Evolutionary conservation across 64 coral and sea anemone species (phyloP).

Genomic region (Montipora sp.): DNA sequence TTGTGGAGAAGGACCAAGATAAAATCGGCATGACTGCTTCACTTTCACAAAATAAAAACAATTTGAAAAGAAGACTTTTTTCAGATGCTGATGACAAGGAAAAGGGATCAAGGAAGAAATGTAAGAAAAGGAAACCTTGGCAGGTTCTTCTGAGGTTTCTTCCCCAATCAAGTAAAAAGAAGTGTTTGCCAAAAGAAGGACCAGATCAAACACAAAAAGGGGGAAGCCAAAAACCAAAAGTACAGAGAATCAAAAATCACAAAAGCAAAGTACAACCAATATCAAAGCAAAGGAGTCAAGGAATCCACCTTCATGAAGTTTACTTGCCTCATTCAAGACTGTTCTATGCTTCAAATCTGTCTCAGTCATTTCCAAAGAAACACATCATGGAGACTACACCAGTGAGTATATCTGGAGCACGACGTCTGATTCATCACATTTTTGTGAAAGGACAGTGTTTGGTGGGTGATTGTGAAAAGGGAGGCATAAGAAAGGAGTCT

Average conservation of each 20-base stretch:
- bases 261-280: neutral
- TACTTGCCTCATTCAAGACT: slow-evolving; percentile 23
- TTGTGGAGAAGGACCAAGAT: neutral
- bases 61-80: slow-evolving; percentile 3
- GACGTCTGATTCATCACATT: slow-evolving; percentile 51
- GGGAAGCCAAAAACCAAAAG: neutral
- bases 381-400: slow-evolving; percentile 59
- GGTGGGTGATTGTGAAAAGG: neutral
- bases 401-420: slow-evolving; percentile 54
- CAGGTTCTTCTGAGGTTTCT: neutral
- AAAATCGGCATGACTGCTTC: neutral
- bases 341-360: slow-evolving; percentile 60
- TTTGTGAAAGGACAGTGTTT: slow-evolving; percentile 41
- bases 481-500: neutral
- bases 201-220: neutral
- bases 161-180: neutral
- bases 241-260: slow-evolving; percentile 12
- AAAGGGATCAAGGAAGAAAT: neutral
- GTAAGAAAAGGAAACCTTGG: neutral
- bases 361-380: slow-evolving; percentile 46
- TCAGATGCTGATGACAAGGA: neutral
- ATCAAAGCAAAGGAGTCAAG: neutral
- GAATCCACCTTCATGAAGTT: neutral
- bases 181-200: neutral
- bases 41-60: neutral